Evolutionary conservation across 2,888 invertebrate species (phyloP).

Genomic region (Monochamus alternatus): DNA sequence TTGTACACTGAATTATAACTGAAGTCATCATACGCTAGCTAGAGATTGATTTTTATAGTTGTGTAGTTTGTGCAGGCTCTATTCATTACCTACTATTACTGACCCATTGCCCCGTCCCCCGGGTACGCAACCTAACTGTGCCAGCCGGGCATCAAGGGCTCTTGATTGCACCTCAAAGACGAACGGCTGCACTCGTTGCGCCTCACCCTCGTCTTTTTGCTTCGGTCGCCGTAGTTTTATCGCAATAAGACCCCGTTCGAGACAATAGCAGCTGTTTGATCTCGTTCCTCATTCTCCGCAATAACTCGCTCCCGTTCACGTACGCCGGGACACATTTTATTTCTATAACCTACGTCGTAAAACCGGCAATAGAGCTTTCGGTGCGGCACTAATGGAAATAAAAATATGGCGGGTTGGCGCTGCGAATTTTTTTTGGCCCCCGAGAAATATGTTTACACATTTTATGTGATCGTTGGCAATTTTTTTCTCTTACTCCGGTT

Average conservation of each 20-base stretch:
- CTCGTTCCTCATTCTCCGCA: constrained; percentile 49
- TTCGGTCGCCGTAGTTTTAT: constrained; percentile 49
- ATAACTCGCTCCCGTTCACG: constrained; percentile 42
- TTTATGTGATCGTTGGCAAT: neutral
- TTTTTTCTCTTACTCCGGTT: too few relatives aligned
- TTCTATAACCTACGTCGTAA: constrained; percentile 34
- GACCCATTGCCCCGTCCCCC: too few relatives aligned
- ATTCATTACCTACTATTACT: too few relatives aligned
- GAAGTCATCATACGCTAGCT: too few relatives aligned
- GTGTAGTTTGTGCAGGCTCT: too few relatives aligned
- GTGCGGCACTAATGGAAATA: neutral
- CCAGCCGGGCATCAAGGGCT: constrained; percentile 43
- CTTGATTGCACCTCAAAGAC: constrained; percentile 60
- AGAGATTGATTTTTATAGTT: too few relatives aligned
- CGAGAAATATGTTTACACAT: neutral
- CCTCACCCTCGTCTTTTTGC: constrained; percentile 43
- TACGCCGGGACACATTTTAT: constrained; percentile 38
- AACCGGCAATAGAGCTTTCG: neutral
- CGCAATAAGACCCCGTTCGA: constrained; percentile 51
- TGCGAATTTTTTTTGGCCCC: too few relatives aligned
- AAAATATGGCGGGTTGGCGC: neutral
- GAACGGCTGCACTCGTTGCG: constrained; percentile 43
- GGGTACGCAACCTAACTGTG: constrained; percentile 40
- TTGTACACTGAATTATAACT: too few relatives aligned
- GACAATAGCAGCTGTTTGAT: constrained; percentile 53